Conservation (phyloP, 1,140 invertebrate species). For the Trachymyrmex cornetzi region DNA sequence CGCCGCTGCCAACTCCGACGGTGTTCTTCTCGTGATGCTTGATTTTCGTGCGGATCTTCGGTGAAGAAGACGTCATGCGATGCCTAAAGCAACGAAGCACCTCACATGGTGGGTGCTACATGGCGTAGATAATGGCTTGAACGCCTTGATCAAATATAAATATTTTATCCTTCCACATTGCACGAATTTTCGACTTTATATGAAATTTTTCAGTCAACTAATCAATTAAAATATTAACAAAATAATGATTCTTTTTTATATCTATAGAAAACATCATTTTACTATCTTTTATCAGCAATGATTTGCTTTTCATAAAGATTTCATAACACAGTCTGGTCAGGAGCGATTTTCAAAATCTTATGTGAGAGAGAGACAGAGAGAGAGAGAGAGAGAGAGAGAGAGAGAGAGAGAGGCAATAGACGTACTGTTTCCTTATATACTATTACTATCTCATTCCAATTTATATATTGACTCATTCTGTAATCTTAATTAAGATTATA, state of each 20-base stretch:
- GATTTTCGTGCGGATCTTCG: conserved; percentile 51
- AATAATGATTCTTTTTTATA: not conserved
- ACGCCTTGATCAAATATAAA: conserved; percentile 29
- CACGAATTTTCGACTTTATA: not conserved
- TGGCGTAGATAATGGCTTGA: conserved; percentile 39
- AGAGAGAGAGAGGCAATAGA: no score
- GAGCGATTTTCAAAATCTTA: no score
- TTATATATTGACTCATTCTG: no score
- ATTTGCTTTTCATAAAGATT: no score
- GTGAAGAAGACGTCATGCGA: conserved; percentile 60
- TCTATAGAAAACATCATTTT: not conserved
- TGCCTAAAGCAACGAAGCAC: conserved; percentile 54
- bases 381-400: no score
- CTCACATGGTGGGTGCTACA: conserved; percentile 51
- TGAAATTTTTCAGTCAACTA: not conserved
- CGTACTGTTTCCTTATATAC: no score
- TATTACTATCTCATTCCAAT: no score
- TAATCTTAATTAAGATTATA: no score
- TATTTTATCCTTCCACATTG: not conserved
- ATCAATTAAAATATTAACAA: not conserved
- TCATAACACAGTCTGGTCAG: no score
- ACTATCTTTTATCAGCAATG: not conserved
- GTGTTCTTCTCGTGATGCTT: conserved; percentile 60
- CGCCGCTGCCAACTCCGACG: conserved; percentile 32
- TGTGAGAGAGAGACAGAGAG: no score